Conservation (phyloP, 2,797 vertebrate species). For the Podarcis siculus region DNA sequence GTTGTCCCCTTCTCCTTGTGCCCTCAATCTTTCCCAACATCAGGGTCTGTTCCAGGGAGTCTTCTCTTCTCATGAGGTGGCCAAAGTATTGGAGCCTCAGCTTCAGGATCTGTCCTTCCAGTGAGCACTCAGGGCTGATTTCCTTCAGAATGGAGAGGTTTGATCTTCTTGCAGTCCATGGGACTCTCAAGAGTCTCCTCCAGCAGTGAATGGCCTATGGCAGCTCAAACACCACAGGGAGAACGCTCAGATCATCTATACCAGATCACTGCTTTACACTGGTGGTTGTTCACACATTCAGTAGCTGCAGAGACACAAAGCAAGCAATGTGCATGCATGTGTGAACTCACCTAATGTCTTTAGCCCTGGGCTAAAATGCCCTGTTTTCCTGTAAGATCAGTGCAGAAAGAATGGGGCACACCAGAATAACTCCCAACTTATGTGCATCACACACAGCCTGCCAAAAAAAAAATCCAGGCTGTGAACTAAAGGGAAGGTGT, state of each 20-base stretch:
- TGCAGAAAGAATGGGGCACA: constrained; percentile 19
- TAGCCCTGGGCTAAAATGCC: constrained; percentile 29
- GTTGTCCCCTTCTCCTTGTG: too few species aligned
- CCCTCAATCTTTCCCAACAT: too few species aligned
- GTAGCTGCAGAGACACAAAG: neutral
- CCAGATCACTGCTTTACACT: neutral
- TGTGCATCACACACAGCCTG: fast-evolving
- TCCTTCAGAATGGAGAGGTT: too few species aligned
- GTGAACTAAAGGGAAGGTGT: constrained; percentile 28
- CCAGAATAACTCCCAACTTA: neutral
- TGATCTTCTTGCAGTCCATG: too few species aligned
- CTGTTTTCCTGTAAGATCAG: neutral
- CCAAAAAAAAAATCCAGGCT: constrained; percentile 7
- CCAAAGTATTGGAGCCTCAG: too few species aligned
- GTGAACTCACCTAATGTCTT: neutral
- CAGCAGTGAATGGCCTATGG: neutral
- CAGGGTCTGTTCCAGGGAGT: too few species aligned
- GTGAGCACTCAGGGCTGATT: too few species aligned
- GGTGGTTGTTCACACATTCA: neutral
- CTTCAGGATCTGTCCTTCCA: too few species aligned
- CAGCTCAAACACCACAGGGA: neutral
- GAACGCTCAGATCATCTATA: neutral
- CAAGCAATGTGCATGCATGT: neutral
- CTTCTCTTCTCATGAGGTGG: too few species aligned
- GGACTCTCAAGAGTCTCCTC: too few species aligned